Evolutionary conservation across 2,797 vertebrate species (phyloP), one percentile per base, ranked within the genome.

Genomic region (Pelodytes ibericus): DNA sequence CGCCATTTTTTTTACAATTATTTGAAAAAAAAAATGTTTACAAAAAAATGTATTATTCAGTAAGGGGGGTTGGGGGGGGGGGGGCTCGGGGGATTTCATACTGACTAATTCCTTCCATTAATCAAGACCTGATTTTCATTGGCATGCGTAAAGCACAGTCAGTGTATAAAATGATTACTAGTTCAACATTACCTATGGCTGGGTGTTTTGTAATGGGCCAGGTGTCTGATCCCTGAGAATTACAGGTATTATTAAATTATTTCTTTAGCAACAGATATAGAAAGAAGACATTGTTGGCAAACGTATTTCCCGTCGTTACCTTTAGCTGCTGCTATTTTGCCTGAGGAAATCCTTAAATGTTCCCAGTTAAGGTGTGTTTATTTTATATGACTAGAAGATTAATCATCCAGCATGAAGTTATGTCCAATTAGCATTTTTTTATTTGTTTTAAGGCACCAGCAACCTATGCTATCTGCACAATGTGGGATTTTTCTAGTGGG

Each of bases 101-200:
- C 31, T 64, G 26, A 64, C n/a, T 25, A 51, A 51, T 44, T 44
- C 27, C 29, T 76, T 63, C 66, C 47, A 56, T 69, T 69, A 31
- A 68, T 9, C 2, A 2, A 57, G 7, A 31, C 16, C 20, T 70
- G 66, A 6, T n/a, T 16, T 27, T 62, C 27, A 63, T 63, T 51
- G 72, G 53, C 36, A n/a, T 44, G 18, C 10, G 4, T 9, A 39
- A 13, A 24, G n/a, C 24, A 8, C n/a, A 39, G 63, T 20, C 24
- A 27, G 25, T 18, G 25, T 27, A 47, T 66, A 49, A 29, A 36
- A 15, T 13, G 2, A 47, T 66, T 47, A 47, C 4, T 18, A 22
- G 20, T 9, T 20, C n/a, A 33, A n/a, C n/a, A n/a, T 64, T 18
- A 22, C 24, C 25, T 49, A 2, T 27, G n/a, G n/a, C 10, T 39